phyloP scores from a whole-genome alignment of 2,888 invertebrate genomes.

The Incurvaria masculella region DNA sequence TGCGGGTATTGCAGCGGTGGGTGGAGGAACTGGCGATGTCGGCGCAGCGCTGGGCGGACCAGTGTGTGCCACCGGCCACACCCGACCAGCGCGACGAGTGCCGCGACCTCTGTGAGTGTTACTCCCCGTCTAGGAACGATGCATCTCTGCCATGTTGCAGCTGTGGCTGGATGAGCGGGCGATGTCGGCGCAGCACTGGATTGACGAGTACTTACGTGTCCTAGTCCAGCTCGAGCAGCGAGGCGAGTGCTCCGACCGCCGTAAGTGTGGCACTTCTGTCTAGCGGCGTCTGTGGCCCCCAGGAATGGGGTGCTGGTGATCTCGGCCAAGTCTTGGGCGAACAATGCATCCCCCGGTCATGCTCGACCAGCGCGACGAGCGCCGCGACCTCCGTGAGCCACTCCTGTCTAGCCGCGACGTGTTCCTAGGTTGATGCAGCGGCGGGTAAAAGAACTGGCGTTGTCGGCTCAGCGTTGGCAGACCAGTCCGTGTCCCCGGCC shows the following conservation, averaged over 20 bases:
- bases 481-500: too few species aligned
- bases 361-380: slow-evolving; percentile 33
- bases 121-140: not conserved
- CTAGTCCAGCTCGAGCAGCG: too few species aligned
- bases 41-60: slow-evolving; percentile 45
- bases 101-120: slow-evolving; percentile 37
- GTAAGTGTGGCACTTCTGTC: too few species aligned
- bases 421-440: slow-evolving; percentile 31
- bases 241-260: too few species aligned
- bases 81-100: slow-evolving; percentile 35
- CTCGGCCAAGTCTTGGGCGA: slow-evolving; percentile 46
- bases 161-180: slow-evolving; percentile 44
- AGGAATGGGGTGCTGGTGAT: too few species aligned
- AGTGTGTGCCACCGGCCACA: slow-evolving; percentile 30
- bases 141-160: too few species aligned
- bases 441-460: slow-evolving; percentile 42
- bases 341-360: slow-evolving; percentile 35
- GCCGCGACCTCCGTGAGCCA: slow-evolving; percentile 38
- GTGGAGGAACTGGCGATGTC: slow-evolving; percentile 39
- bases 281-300: too few species aligned
- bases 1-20: slow-evolving; percentile 35
- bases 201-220: too few species aligned
- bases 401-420: not conserved
- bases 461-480: too few species aligned
- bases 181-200: too few species aligned